These are phyloP conservation scores for Chiridota heheva DNA, from an alignment of 35 echinoderm and acorn worm species.

Conservation along the genomic window DNA sequence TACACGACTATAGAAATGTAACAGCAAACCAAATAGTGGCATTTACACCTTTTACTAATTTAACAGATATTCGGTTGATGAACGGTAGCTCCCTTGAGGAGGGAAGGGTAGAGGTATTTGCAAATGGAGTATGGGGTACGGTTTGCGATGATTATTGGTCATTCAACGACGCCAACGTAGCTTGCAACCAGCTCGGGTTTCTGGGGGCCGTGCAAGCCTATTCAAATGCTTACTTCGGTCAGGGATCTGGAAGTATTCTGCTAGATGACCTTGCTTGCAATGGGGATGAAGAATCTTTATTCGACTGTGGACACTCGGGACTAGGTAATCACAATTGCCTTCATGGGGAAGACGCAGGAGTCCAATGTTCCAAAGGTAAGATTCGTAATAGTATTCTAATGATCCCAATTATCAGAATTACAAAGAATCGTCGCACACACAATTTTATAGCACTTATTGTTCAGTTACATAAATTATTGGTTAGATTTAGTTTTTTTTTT, in stretches of 20 bases:
- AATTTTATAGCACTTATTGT: no score
- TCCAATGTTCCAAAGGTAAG: no score
- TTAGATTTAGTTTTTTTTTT: no score
- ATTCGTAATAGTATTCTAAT: no score
- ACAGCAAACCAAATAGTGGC: no score
- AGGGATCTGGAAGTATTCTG: conserved; percentile 7
- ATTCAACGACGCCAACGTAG: conserved; percentile 13
- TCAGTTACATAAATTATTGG: no score
- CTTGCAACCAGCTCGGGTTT: conserved; percentile 17
- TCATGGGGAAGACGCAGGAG: conserved; percentile 38
- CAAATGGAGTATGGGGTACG: conserved; percentile 38
- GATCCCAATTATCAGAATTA: no score
- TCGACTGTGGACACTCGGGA: conserved; percentile 1
- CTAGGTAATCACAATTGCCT: conserved; percentile 2
- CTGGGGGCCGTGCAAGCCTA: not conserved
- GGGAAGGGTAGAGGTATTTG: conserved; percentile 13
- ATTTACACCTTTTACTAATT: no score
- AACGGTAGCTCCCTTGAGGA: conserved; percentile 10
- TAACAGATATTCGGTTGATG: conserved; percentile 20
- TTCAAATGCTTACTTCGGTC: not conserved
- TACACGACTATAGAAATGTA: no score
- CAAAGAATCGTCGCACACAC: no score
- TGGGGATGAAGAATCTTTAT: not conserved
- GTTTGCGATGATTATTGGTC: conserved; percentile 24
- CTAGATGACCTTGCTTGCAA: conserved; percentile 10